Base-by-base conservation (phyloP, 2,797 vertebrate species). In the Geotrypetes seraphini region DNA sequence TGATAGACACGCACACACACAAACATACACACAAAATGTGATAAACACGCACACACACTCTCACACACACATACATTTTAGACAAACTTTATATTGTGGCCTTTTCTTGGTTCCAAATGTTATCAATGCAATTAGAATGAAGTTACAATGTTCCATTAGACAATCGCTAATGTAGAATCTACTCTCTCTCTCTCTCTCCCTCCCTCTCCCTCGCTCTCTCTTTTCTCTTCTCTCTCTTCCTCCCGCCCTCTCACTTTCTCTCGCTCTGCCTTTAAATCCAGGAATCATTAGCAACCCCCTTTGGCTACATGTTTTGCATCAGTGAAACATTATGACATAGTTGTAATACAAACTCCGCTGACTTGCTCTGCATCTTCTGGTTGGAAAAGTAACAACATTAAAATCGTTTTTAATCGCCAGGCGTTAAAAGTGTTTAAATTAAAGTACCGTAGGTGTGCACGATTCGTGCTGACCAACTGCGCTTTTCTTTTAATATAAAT, bases 261-360 rank as follows among this genome's bases (percentile, higher is more conserved):
- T 9, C 47, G 6, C 42, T 33, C 47, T 25, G 24, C 31, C 46
- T 49, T 73, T 68, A 76, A 69, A 80, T 79, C 70, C 75, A 66
- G 60, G 71, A 77, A 76, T 87, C 83, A 83, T 87, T 85, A 88
- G 78, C 71, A 77, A 67, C 63, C 66, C 77, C 85, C 85, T 83
- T 81, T 79, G 79, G 84, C 81, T 81, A 80, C 81, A 84, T 82
- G 84, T 87, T 84, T 81, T 77, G 74, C 78, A 78, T 80, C 69
- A 64, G 67, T 72, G 82, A 73, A 81, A 83, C 84, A 80, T 68
- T 80, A 79, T 75, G 76, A 78, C 79, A 74, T 43, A 74, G 75
- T 77, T 85, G 81, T 84, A 84, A 77, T 78, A 83, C 81, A 82
- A 77, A 84, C 81, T 75, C 77, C 28, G 25, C 66, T 33, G 71